Base-by-base conservation (phyloP, 2,888 invertebrate species). In the Scaptomyza flava region DNA sequence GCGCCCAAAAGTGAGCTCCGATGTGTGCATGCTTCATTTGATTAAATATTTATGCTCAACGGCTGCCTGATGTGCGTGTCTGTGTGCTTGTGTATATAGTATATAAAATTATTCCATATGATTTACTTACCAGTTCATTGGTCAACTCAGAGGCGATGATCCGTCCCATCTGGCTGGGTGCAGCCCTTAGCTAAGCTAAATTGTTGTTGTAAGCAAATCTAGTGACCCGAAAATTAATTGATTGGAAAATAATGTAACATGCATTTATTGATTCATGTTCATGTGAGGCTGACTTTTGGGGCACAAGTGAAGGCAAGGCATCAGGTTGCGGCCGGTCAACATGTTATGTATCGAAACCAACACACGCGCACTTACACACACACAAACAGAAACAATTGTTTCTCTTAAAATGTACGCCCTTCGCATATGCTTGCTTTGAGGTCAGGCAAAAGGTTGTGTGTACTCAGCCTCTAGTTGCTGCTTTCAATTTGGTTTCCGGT, bases 241-340 rank as follows among this genome's bases (percentile, higher is more conserved):
- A 87, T 87, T 87, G 87, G 87, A 87, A 87, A 87, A 87, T 87
- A 88, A 87, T 87, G 88, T 89, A 81, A 86, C 89, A 86, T 89
- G 89, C 81, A 86, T 89, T 87, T 87, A 87, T 87, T 87, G 89
- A 87, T 87, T 81, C 89, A 81, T 82, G 88, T 80, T 80, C 50
- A 50, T 58, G 41, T 41, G 52, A 65, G 58, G 53, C 48, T 41
- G 59, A 47, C 60, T 53, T 52, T 74, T n/a, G 34, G 56, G 57
- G 53, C 74, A 77, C 61, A 77, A 72, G 77, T 59, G 51, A 38
- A 36, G 9, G 68, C 34, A 38, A 36, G 9, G 68, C 34, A 51
- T 58, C 68, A 54, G 33, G 20, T 45, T 50, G 77, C 63, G 58
- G 14, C 38, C 14, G 77, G 77, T 64, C 77, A 72, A 61, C 27